Evolutionary conservation across 2,888 invertebrate species (phyloP).

Genomic region (Stenolophus ochropezus): DNA sequence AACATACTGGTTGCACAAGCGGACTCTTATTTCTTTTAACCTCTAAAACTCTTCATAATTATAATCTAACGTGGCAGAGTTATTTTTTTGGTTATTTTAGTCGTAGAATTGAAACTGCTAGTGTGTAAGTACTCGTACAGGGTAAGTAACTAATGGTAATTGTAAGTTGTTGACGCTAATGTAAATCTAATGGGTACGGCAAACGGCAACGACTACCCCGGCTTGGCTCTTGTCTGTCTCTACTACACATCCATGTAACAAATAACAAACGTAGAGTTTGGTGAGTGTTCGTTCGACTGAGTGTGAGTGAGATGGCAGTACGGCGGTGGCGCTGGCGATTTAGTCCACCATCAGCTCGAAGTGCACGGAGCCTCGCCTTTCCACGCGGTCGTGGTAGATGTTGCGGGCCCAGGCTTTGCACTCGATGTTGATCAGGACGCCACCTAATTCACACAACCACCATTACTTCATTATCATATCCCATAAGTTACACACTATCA

Average conservation of each 20-base stretch:
- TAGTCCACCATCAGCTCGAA: conserved; percentile 96
- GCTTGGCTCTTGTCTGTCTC: conserved; percentile 59
- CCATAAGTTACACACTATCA: background rate
- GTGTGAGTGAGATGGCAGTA: conserved; percentile 70
- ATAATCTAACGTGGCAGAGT: conserved; percentile 65
- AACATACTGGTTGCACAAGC: conserved; percentile 38
- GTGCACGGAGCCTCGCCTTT: conserved; percentile 94
- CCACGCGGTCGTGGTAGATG: conserved; percentile 89
- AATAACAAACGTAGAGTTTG: conserved; percentile 63
- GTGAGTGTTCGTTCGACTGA: conserved; percentile 60
- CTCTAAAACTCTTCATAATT: conserved; percentile 64
- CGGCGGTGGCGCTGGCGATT: conserved; percentile 68
- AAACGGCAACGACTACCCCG: conserved; percentile 52
- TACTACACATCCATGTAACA: conserved; percentile 62
- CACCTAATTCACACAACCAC: conserved; percentile 76
- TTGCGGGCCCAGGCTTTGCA: conserved; percentile 96
- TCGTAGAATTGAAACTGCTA: conserved; percentile 64
- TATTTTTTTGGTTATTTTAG: conserved; percentile 62
- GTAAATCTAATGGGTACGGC: conserved; percentile 19
- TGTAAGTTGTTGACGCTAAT: conserved; percentile 28
- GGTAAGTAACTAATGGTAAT: conserved; percentile 37
- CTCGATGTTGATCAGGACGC: conserved; percentile 93
- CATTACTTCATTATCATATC: background rate
- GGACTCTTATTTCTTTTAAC: conserved; percentile 58
- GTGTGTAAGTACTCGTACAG: conserved; percentile 62